Base-by-base conservation (phyloP, 1,140 invertebrate genomes). In the Muscidifurax raptorellus region DNA sequence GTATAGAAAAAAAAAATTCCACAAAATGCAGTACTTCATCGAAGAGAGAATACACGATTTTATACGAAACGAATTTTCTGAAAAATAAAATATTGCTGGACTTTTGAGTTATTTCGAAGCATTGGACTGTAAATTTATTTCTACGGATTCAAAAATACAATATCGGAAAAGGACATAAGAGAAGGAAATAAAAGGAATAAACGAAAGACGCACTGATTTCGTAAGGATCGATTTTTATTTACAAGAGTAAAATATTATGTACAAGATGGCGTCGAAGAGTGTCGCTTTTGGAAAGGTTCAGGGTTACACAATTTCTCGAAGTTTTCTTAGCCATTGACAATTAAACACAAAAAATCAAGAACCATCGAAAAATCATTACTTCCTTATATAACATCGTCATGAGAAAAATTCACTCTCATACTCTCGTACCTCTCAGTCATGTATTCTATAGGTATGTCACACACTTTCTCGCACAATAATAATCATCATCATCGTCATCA, bases 191-290 rank as follows among this genome's bases (percentile, higher is more conserved):
- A 9, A 67, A n/a, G 10, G 28, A 69, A 25, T 25, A 22, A 32
- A 30, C 27, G 25, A 66, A 40, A 44, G 78, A 66, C 40, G 36
- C 59, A 74, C 40, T 78, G 15, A 1, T 74, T 28, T 82, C 52
- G 27, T 82, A 69, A 69, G 84, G 84, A 85, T 85, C 74, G 84
- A 77, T 78, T 85, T 90, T 90, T 90, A 90, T 90, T 90, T 90
- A 90, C 89, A 90, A 90, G 89, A 90, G 89, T 90, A 90, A 90
- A 90, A 90, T 86, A 89, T 89, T 90, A 89, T 90, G 84, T 90
- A 90, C 89, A 90, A 90, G 87, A 87, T 88, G 86, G 85, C 85
- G 79, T 87, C 85, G 83, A 90, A 87, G 86, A 86, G 75, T 86
- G 84, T 89, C 84, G 59, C 28, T 25, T 81, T 69, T 82, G 64